Evolutionary conservation across 1,140 invertebrate species (phyloP).

Genomic region (Drosophila leontia): DNA sequence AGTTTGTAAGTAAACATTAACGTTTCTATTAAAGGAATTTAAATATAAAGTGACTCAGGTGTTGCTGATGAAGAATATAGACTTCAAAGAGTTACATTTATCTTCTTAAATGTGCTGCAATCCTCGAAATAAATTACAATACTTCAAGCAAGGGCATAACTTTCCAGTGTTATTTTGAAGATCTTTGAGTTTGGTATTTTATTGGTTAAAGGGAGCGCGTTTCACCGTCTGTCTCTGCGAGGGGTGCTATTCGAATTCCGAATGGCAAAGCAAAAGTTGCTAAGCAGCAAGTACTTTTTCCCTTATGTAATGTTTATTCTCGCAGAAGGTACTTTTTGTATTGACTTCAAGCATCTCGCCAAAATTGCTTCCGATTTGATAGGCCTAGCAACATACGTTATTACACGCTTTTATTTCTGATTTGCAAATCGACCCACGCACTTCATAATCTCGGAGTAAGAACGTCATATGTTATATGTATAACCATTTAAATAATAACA

Average conservation of each 20-base stretch:
- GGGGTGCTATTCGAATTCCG: constrained; percentile 36
- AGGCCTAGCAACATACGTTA: neutral
- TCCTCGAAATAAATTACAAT: neutral
- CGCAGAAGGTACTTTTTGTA: neutral
- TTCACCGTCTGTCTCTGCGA: constrained; percentile 30
- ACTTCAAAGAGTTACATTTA: neutral
- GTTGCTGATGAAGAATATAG: neutral
- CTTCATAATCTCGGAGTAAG: constrained; percentile 6
- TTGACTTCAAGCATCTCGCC: neutral
- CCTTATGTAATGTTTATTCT: neutral
- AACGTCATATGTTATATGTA: constrained; percentile 47
- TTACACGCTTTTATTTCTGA: neutral
- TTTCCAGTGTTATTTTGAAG: constrained; percentile 66
- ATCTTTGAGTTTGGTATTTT: constrained; percentile 77
- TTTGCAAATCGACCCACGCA: constrained; percentile 45
- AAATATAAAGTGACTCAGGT: neutral
- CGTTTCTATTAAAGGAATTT: neutral
- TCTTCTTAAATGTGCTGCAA: neutral
- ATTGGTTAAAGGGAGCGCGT: constrained; percentile 70
- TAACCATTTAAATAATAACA: constrained; percentile 79
- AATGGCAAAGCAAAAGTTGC: neutral
- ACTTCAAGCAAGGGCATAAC: neutral
- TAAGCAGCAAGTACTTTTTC: neutral
- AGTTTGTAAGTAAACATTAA: neutral
- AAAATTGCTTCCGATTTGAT: neutral